These are phyloP conservation scores for Oreohelix idahoensis DNA, from an alignment of 1,140 invertebrate species.

Conservation along the genomic window DNA sequence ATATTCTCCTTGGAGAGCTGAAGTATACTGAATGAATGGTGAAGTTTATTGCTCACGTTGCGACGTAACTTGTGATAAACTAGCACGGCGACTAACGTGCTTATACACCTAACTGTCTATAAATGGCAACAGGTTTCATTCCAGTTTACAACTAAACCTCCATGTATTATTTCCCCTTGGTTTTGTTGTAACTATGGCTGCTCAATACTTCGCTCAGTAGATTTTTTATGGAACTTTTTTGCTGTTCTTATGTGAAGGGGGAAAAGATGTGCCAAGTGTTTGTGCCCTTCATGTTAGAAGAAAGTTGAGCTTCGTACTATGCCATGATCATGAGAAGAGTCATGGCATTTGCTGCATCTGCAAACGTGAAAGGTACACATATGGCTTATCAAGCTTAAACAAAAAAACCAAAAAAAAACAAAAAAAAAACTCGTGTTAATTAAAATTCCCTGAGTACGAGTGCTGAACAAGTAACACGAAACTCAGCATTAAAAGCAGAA, in stretches of 20 bases:
- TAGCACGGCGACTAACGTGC: not conserved
- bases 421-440: too few relatives aligned
- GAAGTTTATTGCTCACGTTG: too few relatives aligned
- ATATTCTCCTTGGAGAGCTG: too few relatives aligned
- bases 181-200: constrained; percentile 35
- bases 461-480: too few relatives aligned
- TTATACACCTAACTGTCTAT: constrained; percentile 11
- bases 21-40: too few relatives aligned
- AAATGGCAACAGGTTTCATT: constrained; percentile 34
- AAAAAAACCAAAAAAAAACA: too few relatives aligned
- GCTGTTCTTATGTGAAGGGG: not conserved
- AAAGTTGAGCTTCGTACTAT: not conserved
- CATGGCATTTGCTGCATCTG: constrained; percentile 34
- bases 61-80: too few relatives aligned
- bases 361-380: constrained; percentile 8
- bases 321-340: constrained; percentile 32
- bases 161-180: constrained; percentile 28
- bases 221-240: not conserved
- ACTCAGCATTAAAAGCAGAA: too few relatives aligned
- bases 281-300: not conserved
- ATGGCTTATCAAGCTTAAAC: too few relatives aligned
- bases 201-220: not conserved
- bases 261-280: not conserved
- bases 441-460: too few relatives aligned
- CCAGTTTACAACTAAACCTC: not conserved